Evolutionary conservation across 1,140 invertebrate genomes (phyloP).

Genomic region (Amphibalanus amphitrite): DNA sequence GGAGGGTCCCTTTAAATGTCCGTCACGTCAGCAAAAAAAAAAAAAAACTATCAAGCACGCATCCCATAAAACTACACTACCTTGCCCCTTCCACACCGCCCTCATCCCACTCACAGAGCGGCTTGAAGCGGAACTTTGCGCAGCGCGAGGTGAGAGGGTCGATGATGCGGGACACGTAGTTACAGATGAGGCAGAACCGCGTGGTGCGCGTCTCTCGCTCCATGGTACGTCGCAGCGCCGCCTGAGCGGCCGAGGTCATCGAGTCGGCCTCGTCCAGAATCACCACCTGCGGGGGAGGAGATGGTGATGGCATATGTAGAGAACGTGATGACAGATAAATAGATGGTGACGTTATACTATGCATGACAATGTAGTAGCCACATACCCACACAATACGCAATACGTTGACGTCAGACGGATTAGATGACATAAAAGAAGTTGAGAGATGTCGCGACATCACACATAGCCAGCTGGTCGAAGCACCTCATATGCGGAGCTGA

Average conservation of each 20-base stretch:
- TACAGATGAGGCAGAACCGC: conserved; percentile 94
- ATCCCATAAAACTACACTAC: too few species aligned
- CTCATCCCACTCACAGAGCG: conserved; percentile 44
- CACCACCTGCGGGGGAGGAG: conserved; percentile 88
- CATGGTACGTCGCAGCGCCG: conserved; percentile 90
- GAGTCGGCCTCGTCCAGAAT: conserved; percentile 98
- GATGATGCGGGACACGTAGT: conserved; percentile 95
- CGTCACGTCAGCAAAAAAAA: conserved; percentile 5
- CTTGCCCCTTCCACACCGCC: too few species aligned
- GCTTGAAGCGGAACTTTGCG: conserved; percentile 95
- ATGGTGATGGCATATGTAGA: conserved; percentile 50
- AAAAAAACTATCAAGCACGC: conserved; percentile 3
- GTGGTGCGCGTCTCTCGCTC: conserved; percentile 90
- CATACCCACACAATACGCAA: too few species aligned
- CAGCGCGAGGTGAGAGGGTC: conserved; percentile 94
- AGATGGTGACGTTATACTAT: conserved; percentile 49
- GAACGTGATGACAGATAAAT: conserved; percentile 46
- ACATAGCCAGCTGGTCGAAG: too few species aligned
- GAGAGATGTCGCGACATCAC: too few species aligned
- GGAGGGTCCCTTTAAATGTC: too few species aligned
- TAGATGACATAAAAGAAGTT: too few species aligned
- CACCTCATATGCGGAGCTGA: too few species aligned
- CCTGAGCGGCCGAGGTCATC: conserved; percentile 85
- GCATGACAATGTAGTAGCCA: conserved; percentile 1
- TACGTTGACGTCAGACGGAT: too few species aligned